Evolutionary conservation across 1,140 invertebrate species (phyloP), one percentile per base, ranked within the genome.

Genomic region (Atopsyche davidsoni): DNA sequence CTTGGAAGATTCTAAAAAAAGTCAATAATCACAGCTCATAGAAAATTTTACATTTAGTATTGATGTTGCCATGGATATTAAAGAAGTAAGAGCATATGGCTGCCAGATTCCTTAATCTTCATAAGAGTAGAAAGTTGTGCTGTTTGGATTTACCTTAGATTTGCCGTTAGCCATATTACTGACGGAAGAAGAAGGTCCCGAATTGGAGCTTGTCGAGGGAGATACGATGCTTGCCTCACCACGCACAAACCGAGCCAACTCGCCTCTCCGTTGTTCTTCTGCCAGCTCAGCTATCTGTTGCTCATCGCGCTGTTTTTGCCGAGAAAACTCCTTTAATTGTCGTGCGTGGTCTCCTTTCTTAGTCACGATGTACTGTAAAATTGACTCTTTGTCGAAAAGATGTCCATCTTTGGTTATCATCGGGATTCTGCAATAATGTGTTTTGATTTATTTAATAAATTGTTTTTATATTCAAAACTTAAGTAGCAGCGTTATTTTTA

Each of bases 341-440:
- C 86, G 78, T 13, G 82, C 82, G 59, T 92, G 90, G 69, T 97
- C 93, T 60, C 82, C 89, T 64, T 99, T 99, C 66, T 98, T 96
- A 1, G 89, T 80, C 23, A 99, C 79, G 43, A 99, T 89, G 59
- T 98, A 99, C 65, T 97, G 86, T 6, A 99, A 65, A 57, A 99
- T 92, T 2, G 95, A 87, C 80, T 98, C 94, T 67, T 98, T 97
- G 61, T 99, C 96, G 73, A 91, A 99, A 0, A 99, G 73, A 67
- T 86, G 95, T 0, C 97, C 97, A 64, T 98, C 89, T 66, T 86
- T 51, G 11, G 69, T 71, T 1, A 70, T 58, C 4, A 70, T 67
- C 0, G 68, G 67, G 52, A 64, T 61, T 4, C 62, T 56, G 25
- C 67, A 69, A n/a, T n/a, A n/a, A n/a, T n/a, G n/a, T n/a, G n/a